Percentiles rank a stretch among this genome's conserved stretches.
Evolutionary conservation across 2,888 invertebrate genomes (phyloP).

Genomic region (Trachelus stipa): DNA sequence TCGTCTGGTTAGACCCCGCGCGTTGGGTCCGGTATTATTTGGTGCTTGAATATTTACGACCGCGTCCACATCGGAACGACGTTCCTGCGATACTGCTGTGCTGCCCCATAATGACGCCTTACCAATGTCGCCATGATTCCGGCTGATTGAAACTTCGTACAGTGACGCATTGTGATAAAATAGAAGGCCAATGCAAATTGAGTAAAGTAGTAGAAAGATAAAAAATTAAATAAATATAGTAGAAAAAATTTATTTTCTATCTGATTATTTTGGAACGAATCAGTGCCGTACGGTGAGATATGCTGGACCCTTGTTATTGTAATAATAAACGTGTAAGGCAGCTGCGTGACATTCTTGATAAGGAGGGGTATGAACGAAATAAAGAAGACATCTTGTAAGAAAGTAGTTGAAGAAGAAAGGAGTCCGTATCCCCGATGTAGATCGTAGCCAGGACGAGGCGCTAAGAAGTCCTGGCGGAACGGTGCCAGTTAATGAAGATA

Average conservation of each 20-base stretch:
- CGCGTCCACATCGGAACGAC: conserved; percentile 38
- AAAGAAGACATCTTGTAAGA: neutral
- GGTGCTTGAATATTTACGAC: conserved; percentile 65
- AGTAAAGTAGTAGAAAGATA: neutral
- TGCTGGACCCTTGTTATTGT: neutral
- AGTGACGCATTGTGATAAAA: neutral
- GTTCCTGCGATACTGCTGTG: conserved; percentile 31
- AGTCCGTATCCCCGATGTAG: neutral
- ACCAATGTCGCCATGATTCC: conserved; percentile 56
- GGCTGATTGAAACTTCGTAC: neutral
- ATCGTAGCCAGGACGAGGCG: conserved; percentile 20
- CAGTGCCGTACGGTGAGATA: neutral
- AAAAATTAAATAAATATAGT: neutral
- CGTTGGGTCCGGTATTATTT: conserved; percentile 58
- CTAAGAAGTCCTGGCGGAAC: conserved; percentile 45
- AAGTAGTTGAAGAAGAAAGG: neutral
- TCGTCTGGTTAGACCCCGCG: conserved; percentile 45
- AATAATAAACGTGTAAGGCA: neutral
- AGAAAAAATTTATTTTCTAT: neutral
- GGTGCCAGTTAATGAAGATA: conserved; percentile 59
- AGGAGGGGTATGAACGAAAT: neutral
- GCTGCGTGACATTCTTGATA: neutral
- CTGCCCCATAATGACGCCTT: conserved; percentile 60
- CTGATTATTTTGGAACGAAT: neutral
- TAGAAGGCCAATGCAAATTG: neutral